Base-by-base conservation (phyloP, 1,140 invertebrate species). In the Drosophila auraria region DNA sequence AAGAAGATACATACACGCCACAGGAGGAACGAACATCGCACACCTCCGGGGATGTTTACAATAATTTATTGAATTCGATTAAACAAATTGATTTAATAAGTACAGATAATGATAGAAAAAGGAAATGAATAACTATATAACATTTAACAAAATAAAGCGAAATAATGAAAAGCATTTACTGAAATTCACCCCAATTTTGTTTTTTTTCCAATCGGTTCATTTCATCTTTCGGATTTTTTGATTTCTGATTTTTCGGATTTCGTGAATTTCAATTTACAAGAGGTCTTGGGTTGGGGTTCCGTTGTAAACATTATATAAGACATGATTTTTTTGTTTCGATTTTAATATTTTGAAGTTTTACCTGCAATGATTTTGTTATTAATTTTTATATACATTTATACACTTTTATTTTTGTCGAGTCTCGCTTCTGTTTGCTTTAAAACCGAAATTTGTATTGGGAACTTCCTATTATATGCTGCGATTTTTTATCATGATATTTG, bases 11-110 rank as follows among this genome's bases (percentile, higher is more conserved):
- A 72, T 47, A 27, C 65, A 72, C 42, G 17, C 69, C 69, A 44
- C 36, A 23, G 20, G 68, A 59, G 70, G 49, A 12, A 68, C 68
- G 45, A 20, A 53, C 20, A 44, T 65, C 49, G 38, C 15, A 27
- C 27, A 20, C 61, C 49, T 33, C 20, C 27, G 53, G 33, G 70
- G 27, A 50, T 73, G 70, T 72, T 73, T 72, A 73, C 70, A 73
- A 60, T 72, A 33, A 59, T 51, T 72, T 12, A 20, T 42, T 25
- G 36, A 25, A 23, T 49, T 27, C 33, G 33, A 7, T 33, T 23
- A 11, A 40, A 72, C 65, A 70, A 14, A 50, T 72, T 25, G 20
- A 27, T 40, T 42, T 33, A 27, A 11, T 40, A 20, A 44, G 38
- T 59, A 44, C 36, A 72, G 27, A 33, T 36, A 36, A n/a, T 14